Base-by-base conservation (phyloP, 30 jellyfish, hydroid and myxozoan species). In the Turritopsis dohrnii region DNA sequence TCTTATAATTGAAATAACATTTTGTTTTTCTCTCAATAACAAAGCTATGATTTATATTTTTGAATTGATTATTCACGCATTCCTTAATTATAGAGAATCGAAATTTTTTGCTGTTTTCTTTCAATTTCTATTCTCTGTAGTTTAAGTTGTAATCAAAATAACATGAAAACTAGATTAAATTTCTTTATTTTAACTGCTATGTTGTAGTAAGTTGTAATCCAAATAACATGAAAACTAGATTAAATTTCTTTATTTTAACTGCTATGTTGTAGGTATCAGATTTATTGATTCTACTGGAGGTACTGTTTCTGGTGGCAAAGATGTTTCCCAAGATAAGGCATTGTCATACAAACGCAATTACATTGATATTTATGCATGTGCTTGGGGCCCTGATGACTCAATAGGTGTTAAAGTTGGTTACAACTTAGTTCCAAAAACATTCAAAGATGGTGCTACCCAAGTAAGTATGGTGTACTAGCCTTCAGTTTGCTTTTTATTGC, bases 331-430 rank as follows among this genome's bases (percentile, higher is more conserved):
- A n/a, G 26, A 74, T 13, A 22, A 27, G 60, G 54, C 90, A 13
- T 54, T 84, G 21, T 28, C 71, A 23, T 65, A 8, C 54, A 52
- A 60, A 21, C 72, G 74, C 21, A 31, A 84, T 23, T 21, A 28
- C 69, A 53, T 28, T 18, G 90, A 84, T 72, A 84, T 84, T 26
- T 84, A 69, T 21, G 52, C 84, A 18, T 84, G 90, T 31, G 82
- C 90, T 52, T 84, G 90, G 90, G 87, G 87, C 20, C 81, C 86
- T 23, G 60, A 29, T 28, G 82, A 17, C 22, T 0, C 53, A 24
- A 9, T 52, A 7, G 90, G 81, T 8, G 23, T 17, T 21, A 25
- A 74, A 1, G 53, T 84, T 74, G 90, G 90, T 41, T 74, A 84
- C 65, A 28, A 71, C 54, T 8, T 24, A 0, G 72, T 41, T 13